Base-by-base conservation (phyloP, 2,888 invertebrate species). In the Ceratothoa steindachneri region DNA sequence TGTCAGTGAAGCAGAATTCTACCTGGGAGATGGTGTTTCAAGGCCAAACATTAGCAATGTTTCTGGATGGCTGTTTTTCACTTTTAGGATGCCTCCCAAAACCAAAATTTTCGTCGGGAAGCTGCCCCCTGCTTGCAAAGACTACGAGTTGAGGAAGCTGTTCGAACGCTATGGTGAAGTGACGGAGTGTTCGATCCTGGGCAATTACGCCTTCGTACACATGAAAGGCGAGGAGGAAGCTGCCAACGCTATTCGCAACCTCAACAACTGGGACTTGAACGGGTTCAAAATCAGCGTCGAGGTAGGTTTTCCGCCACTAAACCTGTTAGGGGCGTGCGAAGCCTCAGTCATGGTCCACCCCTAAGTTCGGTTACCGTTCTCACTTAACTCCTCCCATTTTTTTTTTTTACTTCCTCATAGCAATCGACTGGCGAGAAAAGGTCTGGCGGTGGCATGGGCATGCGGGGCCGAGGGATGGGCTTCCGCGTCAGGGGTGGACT, bases 51-150 rank as follows among this genome's bases (percentile, higher is more conserved):
- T n/a, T n/a, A n/a, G n/a, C n/a, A n/a, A n/a, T n/a, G n/a, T n/a
- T n/a, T n/a, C n/a, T n/a, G n/a, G n/a, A n/a, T n/a, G n/a, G n/a
- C n/a, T 55, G n/a, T 60, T 24, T 24, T 60, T 60, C 24, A 12
- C 12, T 60, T 60, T 60, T 24, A 73, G 51, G 52, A 78, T 78
- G 78, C 78, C 78, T 29, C 78, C 78, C 15, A 78, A 90, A 86
- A 90, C 90, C 75, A 95, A 95, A 86, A 92, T 97, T 81, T 97
- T 97, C 87, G 93, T 97, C 83, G 96, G 96, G 80, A 93, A 95
- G 85, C 86, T 96, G 83, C 92, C 93, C 74, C 90, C 91, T 82
- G 91, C 91, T 82, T 92, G 93, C 81, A 90, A 91, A 82, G 89
- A 90, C 72, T 91, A 92, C 82, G 94, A 95, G 82, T 87, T 95